Evolutionary conservation across 1,140 invertebrate species (phyloP), one percentile per base, ranked within the genome.

Genomic region (Limonius californicus): DNA sequence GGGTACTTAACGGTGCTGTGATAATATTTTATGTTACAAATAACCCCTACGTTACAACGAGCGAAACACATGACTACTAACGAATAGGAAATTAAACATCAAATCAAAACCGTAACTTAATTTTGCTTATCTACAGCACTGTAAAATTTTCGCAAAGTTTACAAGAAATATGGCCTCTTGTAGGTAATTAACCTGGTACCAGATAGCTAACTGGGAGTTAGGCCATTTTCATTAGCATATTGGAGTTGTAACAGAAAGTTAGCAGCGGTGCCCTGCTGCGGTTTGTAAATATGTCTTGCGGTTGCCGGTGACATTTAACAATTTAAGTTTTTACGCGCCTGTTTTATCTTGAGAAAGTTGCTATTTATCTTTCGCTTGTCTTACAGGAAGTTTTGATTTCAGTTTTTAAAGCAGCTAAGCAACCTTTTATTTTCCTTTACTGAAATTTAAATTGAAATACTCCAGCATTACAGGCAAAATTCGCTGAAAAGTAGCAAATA

Each of bases 211-310:
- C 54, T 61, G 21, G 42, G 47, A 61, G 16, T 61, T 61, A 55
- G 54, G 53, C 53, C 27, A 55, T 61, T 53, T 54, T 55, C 59
- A 61, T 61, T 61, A 61, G 59, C 59, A 61, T 61, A 61, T 61
- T 53, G 54, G 53, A 19, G 47, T 30, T 45, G 53, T 14, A 61
- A 53, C 42, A 43, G 54, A 61, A 61, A 55, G 19, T 61, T 55
- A 42, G 42, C 59, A 55, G 54, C 50, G 32, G 30, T 15, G 45
- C 45, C 20, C 45, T 19, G 15, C 53, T 45, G 59, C 19, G 59
- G 59, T 55, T 61, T 61, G 59, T 61, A 61, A 61, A 61, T 61
- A 61, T 61, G 59, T 61, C 59, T 61, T 42, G 43, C 54, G 50
- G 59, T 61, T 61, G 59, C 50, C 18, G 30, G 47, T 56, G 59